Base-by-base conservation (phyloP, 2,113 vertebrate species). In the Macquaria australasica region DNA sequence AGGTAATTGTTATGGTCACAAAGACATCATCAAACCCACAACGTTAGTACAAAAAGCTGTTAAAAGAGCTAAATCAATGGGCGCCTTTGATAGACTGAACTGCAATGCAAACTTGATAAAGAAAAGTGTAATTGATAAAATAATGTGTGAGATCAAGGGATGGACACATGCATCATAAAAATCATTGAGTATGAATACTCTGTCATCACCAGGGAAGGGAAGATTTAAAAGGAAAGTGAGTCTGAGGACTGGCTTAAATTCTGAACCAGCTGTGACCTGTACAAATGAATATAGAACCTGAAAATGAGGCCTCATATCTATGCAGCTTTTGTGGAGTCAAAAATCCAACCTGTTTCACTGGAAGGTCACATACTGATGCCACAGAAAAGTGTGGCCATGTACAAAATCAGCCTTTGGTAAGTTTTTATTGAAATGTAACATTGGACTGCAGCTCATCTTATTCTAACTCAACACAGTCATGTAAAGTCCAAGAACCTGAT, bases 351-450 rank as follows among this genome's bases (percentile, higher is more conserved):
- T 20, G 14, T 28, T 59, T 71, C 59, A 53, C 73, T 53, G 43
- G 31, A 77, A 70, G 55, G 69, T 73, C 62, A 41, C 2, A 10
- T 12, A 62, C 5, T 67, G 55, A 79, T 51, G 15, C 11, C 6
- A n/a, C 48, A 64, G 23, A 79, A 73, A 78, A 50, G 53, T 6
- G 51, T 37, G 12, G 51, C 0, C 34, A 53, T 73, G 28, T 68
- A 68, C 25, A 60, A 14, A 70, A 79, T 34, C 39, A 31, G 21
- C 34, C 25, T 77, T 62, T 67, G 25, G 50, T 82, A 58, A n/a
- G 62, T 62, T 41, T 73, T 59, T 23, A 73, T 11, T 59, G 8
- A 41, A 67, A 58, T 67, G 51, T 62, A 41, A 59, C 12, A 60
- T 25, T 48, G 16, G 21, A 68, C 21, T 23, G 18, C 25, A 25